Conservation (phyloP, 2,113 vertebrate genomes). For the Stegastes partitus region DNA sequence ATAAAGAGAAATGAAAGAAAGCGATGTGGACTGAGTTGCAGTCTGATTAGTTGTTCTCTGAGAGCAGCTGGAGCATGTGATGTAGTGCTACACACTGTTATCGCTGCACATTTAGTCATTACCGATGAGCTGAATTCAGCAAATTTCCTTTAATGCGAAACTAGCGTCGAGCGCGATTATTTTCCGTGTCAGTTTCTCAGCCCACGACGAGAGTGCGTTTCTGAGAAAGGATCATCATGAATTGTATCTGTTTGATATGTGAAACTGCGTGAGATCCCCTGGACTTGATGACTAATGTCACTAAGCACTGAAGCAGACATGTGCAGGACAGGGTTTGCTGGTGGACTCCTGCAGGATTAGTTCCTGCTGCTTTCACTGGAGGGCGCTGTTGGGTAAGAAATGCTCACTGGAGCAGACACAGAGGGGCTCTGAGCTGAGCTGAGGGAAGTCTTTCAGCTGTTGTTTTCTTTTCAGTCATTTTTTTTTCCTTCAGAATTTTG, state of each 20-base stretch:
- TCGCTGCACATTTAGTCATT: too few species aligned
- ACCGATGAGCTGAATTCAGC: too few species aligned
- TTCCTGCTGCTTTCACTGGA: constrained; percentile 55
- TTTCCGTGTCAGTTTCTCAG: background rate
- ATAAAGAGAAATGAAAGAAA: background rate
- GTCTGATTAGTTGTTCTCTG: too few species aligned
- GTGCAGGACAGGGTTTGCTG: background rate
- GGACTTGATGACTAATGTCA: constrained; percentile 24
- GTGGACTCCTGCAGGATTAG: background rate
- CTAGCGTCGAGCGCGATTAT: background rate
- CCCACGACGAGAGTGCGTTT: background rate
- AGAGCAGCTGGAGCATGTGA: too few species aligned
- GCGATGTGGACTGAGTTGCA: too few species aligned
- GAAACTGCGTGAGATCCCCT: background rate
- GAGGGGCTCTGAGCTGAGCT: background rate
- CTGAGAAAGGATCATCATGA: background rate
- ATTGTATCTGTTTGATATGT: background rate
- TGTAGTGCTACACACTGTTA: too few species aligned
- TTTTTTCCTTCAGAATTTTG: background rate
- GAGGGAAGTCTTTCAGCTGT: constrained; percentile 7
- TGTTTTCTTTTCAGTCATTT: constrained; percentile 6
- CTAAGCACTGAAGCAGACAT: background rate
- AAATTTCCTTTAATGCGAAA: background rate
- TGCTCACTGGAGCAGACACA: constrained; percentile 3
- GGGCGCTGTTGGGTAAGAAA: constrained; percentile 79